Base-by-base conservation (phyloP, 2,113 vertebrate genomes). In the Butastur rufipennis region DNA sequence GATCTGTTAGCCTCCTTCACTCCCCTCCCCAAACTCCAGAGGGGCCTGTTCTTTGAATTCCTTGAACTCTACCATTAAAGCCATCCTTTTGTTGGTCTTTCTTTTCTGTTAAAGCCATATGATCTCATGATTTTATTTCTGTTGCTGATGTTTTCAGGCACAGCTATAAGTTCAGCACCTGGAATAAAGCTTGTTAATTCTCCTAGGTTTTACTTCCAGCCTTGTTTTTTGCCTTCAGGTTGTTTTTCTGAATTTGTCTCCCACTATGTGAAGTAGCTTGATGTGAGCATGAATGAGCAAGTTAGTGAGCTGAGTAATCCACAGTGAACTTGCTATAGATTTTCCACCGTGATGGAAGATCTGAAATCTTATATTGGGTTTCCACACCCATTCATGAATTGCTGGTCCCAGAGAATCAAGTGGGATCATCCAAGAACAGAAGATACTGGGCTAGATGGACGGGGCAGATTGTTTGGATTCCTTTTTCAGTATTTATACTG, bases 221-320 rank as follows among this genome's bases (percentile, higher is more conserved):
- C 19, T 92, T 82, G n/a, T 36, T 48, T 95, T 90, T 82, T 92
- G 74, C 86, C 79, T 94, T 94, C 38, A 50, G 82, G 82, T 88
- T 90, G 29, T 92, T 96, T 88, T 88, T 85, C n/a, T 1, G 7
- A 53, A 10, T 85, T 90, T 90, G 34, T 62, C 25, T 93, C 38
- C 55, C 17, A 21, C 21, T 82, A 6, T 48, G n/a, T 67, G 27
- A 85, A 85, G 50, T 56, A 19, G 21, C 78, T 87, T 74, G 63
- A 92, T 81, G 10, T 85, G 65, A 74, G 74, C 63, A 21, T 58
- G 65, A 90, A 71, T 85, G 47, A 96, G 56, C 61, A 78, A 89
- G 68, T 89, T 68, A 81, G 45, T 58, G 50, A 93, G 47, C 25
- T 74, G 75, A 68, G 40, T 68, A 89, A 65, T 42, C 47, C 22